Conservation (phyloP, 2,113 vertebrate genomes). For the Bungarus multicinctus region DNA sequence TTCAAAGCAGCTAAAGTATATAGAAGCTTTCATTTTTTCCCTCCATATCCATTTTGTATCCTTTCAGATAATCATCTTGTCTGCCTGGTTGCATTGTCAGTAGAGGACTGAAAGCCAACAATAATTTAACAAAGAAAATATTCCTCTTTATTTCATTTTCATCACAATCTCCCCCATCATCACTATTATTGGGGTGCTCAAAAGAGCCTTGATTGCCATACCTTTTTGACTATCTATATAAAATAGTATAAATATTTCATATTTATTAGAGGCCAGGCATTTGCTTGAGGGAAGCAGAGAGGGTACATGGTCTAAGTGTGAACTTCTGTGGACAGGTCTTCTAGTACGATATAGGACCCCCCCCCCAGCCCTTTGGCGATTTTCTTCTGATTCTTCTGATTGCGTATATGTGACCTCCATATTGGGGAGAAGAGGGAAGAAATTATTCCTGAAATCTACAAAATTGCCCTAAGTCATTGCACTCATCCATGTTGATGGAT, state of each 20-base stretch:
- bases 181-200: constrained; percentile 45
- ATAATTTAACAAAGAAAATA: constrained; percentile 34
- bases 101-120: constrained; percentile 48
- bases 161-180: constrained; percentile 40
- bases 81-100: constrained; percentile 38
- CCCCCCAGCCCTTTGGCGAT: background rate
- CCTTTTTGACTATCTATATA: constrained; percentile 52
- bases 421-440: background rate
- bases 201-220: constrained; percentile 42
- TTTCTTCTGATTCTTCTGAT: too few species aligned
- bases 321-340: background rate
- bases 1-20: constrained; percentile 62
- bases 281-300: background rate
- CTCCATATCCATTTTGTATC: constrained; percentile 52
- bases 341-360: background rate
- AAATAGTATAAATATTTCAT: constrained; percentile 49
- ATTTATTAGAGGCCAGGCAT: constrained; percentile 22
- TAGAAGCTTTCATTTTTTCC: constrained; percentile 53
- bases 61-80: constrained; percentile 56
- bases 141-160: constrained; percentile 33
- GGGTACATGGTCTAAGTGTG: too few species aligned
- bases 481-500: background rate
- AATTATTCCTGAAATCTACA: background rate
- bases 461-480: background rate
- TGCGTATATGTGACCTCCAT: background rate